Conservation (phyloP, 2,113 vertebrate genomes). For the Gila orcuttii region DNA sequence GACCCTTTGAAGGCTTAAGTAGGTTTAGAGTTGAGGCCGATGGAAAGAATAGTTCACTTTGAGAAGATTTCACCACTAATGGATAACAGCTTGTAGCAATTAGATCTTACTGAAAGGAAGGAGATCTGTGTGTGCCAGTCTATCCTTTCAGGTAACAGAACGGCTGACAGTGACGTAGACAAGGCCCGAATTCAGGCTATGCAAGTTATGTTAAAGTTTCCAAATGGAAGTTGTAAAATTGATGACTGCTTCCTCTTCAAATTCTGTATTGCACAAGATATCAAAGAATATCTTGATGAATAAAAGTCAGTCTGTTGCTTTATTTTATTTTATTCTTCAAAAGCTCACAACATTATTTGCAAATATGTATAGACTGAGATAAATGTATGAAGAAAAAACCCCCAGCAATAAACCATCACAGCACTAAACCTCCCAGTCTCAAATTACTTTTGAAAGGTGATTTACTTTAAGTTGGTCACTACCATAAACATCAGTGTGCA, state of each 20-base stretch:
- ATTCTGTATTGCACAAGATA: neutral
- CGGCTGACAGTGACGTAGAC: neutral
- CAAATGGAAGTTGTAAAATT: neutral
- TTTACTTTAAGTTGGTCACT: neutral
- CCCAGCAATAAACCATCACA: neutral
- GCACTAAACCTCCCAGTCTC: neutral
- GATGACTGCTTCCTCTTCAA: neutral
- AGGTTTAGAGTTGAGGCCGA: neutral
- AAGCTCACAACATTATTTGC: neutral
- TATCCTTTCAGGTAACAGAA: neutral
- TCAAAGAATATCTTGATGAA: neutral
- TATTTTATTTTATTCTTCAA: neutral
- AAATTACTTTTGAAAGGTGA: constrained; percentile 16
- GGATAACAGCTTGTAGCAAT: neutral
- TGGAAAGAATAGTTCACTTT: neutral
- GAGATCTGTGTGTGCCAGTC: neutral
- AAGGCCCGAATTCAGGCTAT: neutral
- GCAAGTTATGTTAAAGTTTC: neutral
- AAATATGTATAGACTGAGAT: neutral
- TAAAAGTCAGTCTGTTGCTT: neutral
- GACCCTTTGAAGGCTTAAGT: neutral
- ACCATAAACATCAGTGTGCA: neutral
- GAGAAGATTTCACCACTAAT: neutral
- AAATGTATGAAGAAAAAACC: neutral
- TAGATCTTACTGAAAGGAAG: neutral